These are phyloP conservation scores for Athalia rosae DNA, from an alignment of 2,888 invertebrate genomes.

Conservation along the genomic window DNA sequence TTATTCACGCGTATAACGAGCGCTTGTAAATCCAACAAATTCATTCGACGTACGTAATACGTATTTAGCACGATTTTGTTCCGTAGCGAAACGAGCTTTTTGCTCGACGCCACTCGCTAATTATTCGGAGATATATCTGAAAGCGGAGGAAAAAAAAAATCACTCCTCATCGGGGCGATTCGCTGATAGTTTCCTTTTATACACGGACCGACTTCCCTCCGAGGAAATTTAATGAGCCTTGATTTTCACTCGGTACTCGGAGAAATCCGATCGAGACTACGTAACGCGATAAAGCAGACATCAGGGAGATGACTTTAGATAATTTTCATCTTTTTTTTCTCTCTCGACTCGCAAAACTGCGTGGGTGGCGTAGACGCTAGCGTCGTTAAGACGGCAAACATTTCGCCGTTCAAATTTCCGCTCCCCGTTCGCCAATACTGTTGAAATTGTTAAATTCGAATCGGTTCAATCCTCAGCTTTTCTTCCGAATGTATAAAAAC, in stretches of 20 bases:
- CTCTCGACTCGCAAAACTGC: no score
- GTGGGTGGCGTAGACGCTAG: no score
- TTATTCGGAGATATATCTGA: conserved; percentile 9
- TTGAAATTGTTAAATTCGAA: no score
- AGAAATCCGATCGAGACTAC: not conserved
- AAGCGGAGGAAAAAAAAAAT: not conserved
- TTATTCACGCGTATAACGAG: not conserved
- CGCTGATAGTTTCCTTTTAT: conserved; percentile 5
- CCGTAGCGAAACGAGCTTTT: conserved; percentile 19
- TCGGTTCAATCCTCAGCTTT: no score
- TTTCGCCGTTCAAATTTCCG: no score
- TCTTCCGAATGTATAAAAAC: no score
- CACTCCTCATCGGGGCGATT: not conserved
- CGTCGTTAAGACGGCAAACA: no score
- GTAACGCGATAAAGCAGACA: not conserved
- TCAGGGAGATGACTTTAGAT: not conserved
- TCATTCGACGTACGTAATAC: not conserved
- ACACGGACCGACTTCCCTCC: not conserved
- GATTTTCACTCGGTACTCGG: not conserved
- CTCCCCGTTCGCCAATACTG: no score
- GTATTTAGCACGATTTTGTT: not conserved
- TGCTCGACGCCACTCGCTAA: conserved; percentile 8
- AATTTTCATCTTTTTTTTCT: not conserved
- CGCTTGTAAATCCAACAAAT: conserved; percentile 14
- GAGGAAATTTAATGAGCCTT: not conserved